A percentile compares a stretch with the other conserved stretches of the same genome.
Conservation (phyloP, 2,113 vertebrate species). For the Hiodon tergisus region DNA sequence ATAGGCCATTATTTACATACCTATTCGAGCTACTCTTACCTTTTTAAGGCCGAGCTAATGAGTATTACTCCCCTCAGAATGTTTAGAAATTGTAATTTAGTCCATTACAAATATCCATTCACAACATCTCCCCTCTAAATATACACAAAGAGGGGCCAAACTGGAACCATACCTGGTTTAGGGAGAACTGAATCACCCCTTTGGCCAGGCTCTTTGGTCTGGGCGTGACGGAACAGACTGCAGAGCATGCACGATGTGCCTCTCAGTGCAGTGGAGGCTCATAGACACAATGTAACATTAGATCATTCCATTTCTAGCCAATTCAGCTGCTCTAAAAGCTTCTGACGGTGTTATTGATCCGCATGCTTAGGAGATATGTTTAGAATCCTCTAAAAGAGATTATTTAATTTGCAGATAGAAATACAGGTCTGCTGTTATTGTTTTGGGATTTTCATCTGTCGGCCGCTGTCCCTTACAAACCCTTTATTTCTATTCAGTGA, state of each 20-base stretch:
- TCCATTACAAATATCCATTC: no score
- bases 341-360: conserved; percentile 57
- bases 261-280: conserved; percentile 34
- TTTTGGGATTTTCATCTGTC: neutral
- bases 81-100: no score
- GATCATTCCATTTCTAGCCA: conserved; percentile 51
- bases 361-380: conserved; percentile 43
- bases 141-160: no score
- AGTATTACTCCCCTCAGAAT: no score
- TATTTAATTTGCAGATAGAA: conserved; percentile 26
- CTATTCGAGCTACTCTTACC: no score
- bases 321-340: conserved; percentile 53
- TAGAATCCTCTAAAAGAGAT: conserved; percentile 42
- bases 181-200: no score
- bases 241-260: conserved; percentile 42
- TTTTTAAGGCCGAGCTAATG: no score
- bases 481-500: no score
- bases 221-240: neutral
- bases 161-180: no score
- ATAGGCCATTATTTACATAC: no score
- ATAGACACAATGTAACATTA: conserved; percentile 42
- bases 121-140: no score
- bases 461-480: no score
- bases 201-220: neutral
- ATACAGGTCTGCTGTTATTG: conserved; percentile 6